phyloP scores from a whole-genome alignment of 2,888 invertebrate genomes.

The Calephelis perditalis region DNA sequence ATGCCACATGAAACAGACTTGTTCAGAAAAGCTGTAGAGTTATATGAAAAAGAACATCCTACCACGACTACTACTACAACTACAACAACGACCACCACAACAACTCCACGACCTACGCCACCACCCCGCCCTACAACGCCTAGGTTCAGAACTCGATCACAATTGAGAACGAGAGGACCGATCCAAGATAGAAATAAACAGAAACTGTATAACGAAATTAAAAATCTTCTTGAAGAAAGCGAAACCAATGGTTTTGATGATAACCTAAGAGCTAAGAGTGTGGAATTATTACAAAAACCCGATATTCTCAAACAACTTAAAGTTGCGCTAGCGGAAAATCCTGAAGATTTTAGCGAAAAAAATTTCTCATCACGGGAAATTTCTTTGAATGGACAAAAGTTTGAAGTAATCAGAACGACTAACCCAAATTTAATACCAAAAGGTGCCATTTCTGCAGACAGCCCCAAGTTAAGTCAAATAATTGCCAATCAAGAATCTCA shows the following conservation, averaged over 20 bases:
- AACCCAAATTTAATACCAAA: constrained; percentile 83
- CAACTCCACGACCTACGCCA: constrained; percentile 52
- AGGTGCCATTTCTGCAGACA: constrained; percentile 73
- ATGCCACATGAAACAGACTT: constrained; percentile 81
- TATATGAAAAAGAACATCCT: constrained; percentile 83
- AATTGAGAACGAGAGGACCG: constrained; percentile 56
- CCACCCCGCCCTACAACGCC: constrained; percentile 58
- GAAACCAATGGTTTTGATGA: constrained; percentile 77
- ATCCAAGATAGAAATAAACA: constrained; percentile 75
- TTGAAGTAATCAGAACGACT: constrained; percentile 84
- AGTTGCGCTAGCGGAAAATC: constrained; percentile 83
- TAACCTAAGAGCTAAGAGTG: constrained; percentile 66
- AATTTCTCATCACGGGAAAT: constrained; percentile 86
- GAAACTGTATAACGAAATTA: constrained; percentile 78
- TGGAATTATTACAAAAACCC: constrained; percentile 81
- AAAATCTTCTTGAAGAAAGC: constrained; percentile 73
- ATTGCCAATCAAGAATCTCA: constrained; percentile 56
- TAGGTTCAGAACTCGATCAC: constrained; percentile 52
- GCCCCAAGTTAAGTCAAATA: constrained; percentile 60
- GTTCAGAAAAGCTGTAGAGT: constrained; percentile 81
- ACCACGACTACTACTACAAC: constrained; percentile 83
- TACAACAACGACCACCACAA: constrained; percentile 80
- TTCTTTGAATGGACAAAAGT: constrained; percentile 85
- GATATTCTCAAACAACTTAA: constrained; percentile 86
- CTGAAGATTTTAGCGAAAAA: constrained; percentile 80